Base-by-base conservation (phyloP, 92 coral and sea anemone genomes). In the Porites evermanni region DNA sequence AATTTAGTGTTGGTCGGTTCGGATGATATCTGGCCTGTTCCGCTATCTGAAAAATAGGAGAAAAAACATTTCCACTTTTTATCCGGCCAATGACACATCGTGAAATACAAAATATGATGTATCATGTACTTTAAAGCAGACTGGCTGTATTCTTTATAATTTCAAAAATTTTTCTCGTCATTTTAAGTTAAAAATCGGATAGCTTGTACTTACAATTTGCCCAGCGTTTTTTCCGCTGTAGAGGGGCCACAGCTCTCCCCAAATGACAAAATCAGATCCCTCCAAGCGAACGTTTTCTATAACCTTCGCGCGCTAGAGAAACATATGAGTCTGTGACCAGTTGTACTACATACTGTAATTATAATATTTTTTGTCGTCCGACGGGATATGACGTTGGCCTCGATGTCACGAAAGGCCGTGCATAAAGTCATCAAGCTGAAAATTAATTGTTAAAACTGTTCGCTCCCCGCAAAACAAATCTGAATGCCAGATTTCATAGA, bases 131-230 rank as follows among this genome's bases (percentile, higher is more conserved):
- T 32, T 54, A 10, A 2, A 13, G 14, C 16, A 54, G 60, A 54
- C 60, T 10, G 60, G 60, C 3, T 54, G 60, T 54, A 54, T 54
- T 54, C 14, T 54, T 53, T 10, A 53, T 54, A 10, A 9, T 10
- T 54, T 54, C 60, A 9, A 54, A 8, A 13, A 54, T 54, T 9
- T 54, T 54, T 54, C 11, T 54, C 12, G 11, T 54, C 60, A 54
- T 9, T 13, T 54, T 9, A 54, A 54, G 0, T 2, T 54, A 9
- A 54, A 54, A 54, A 7, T 54, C 38, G 44, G 24, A 2, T 8
- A 16, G 16, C 51, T 7, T 3, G 19, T 68, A 81, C 86, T 81
- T 59, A 81, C 86, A 18, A 71, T 14, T 56, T 19, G 38, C 54
- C 51, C 70, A 18, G 20, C 29, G 58, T 54, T 70, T 81, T 70